Conservation (phyloP, 1,140 invertebrate species). For the Ganaspis sp. region DNA sequence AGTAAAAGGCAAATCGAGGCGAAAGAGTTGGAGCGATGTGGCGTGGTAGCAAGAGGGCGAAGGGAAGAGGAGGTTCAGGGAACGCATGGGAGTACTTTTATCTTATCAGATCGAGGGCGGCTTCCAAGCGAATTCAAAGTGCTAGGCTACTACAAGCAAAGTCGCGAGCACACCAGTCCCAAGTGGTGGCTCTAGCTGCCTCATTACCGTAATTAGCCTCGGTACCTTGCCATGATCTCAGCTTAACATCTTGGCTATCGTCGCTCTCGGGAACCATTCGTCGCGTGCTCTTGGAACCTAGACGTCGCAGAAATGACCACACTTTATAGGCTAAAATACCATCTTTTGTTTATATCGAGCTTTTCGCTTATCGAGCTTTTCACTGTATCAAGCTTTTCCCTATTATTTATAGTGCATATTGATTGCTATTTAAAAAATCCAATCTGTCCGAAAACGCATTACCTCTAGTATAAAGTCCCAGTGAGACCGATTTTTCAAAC, state of each 20-base stretch:
- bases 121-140: constrained; percentile 53
- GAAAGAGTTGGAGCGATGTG: constrained; percentile 34
- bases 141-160: constrained; percentile 46
- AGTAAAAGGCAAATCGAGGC: constrained; percentile 19
- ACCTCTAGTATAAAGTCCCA: too few relatives aligned
- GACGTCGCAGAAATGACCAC: neutral
- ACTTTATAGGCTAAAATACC: too few relatives aligned
- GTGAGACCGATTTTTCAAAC: too few relatives aligned
- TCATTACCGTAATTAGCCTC: constrained; percentile 58
- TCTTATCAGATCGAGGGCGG: constrained; percentile 57
- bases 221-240: constrained; percentile 49
- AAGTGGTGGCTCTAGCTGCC: constrained; percentile 52
- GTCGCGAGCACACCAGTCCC: constrained; percentile 43
- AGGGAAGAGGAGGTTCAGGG: neutral
- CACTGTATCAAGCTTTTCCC: too few relatives aligned
- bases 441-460: too few relatives aligned
- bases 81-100: constrained; percentile 46
- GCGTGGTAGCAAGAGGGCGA: constrained; percentile 37
- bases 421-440: too few relatives aligned
- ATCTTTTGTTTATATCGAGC: too few relatives aligned
- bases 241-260: constrained; percentile 50
- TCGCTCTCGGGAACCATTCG: constrained; percentile 47
- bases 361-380: too few relatives aligned
- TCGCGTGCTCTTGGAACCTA: constrained; percentile 43
- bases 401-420: too few relatives aligned